Evolutionary conservation across 2,888 invertebrate genomes (phyloP), one percentile per base, ranked within the genome.

Genomic region (Nemurella pictetii): DNA sequence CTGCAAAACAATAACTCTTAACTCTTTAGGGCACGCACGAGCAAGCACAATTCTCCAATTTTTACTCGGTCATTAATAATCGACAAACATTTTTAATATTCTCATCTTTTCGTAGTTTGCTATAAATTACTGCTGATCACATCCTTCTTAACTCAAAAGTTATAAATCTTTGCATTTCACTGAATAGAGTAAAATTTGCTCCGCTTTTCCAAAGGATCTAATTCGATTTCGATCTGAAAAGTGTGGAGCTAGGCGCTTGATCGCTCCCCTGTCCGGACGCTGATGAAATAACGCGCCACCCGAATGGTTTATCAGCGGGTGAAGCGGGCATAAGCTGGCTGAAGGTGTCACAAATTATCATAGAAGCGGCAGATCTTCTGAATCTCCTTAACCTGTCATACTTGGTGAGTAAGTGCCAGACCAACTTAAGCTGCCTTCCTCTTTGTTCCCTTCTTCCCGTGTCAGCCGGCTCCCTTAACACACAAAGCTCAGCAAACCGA

Each of bases 291-390:
- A 55, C 3, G 15, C 20, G 55, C 15, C 55, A 12, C 9, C 9
- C 55, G 75, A 75, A 78, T 78, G 28, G 30, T 29, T 78, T 30
- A 25, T 78, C 78, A 26, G 26, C 15, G 75, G 28, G 36, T 36
- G 9, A 15, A 36, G 15, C 36, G 36, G 9, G 36, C 36, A 7
- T 0, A 25, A 12, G 30, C 12, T 0, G 83, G 84, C 27, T 36
- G 27, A 32, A 83, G 83, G 35, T 84, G 84, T 84, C 80, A 78
- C 84, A 84, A 84, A 84, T 84, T 84, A 80, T 72, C 77, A 80
- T 30, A 25, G 28, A 26, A 83, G 36, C 26, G 26, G 75, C 26
- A 28, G 78, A 78, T 78, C 78, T 78, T 30, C 28, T 78, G 28
- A 78, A 78, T 28, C 78, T 75, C 78, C 78, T 30, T 29, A 84